Base-by-base conservation (phyloP, 1,140 invertebrate genomes). In the Branchinecta lynchi region DNA sequence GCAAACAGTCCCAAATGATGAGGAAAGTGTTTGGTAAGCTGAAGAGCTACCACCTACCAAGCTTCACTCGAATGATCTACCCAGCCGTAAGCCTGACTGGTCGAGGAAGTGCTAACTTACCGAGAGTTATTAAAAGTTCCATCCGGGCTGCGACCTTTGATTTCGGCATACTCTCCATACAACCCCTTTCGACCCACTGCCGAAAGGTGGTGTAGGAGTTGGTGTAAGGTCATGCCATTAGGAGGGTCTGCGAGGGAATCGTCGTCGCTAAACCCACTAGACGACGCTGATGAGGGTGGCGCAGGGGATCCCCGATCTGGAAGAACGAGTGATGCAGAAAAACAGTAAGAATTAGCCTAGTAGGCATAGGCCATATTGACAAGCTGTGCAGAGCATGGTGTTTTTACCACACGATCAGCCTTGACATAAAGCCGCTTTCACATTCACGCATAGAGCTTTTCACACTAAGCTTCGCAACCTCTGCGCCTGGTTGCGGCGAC, bases 241-340 rank as follows among this genome's bases (percentile, higher is more conserved):
- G 81, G 76, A 45, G 71, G 51, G 79, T 89, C 84, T 79, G 86
- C 89, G 74, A 90, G 78, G 75, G 87, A 89, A 78, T 92, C 90
- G 79, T 93, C 90, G 79, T 92, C 89, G 70, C 89, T 90, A 76
- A 92, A 90, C 10, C 89, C 89, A 67, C 88, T 90, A 43, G 88
- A 90, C 32, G 87, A 87, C 45, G 86, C 88, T 71, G 86, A 87
- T 10, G 79, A 80, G 65, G 86, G 85, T 67, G 87, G 86, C 69
- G 84, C 79, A 2, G 85, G 84, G 69, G 85, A 86, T 17, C 81
- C 82, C 17, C 17, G 51, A 15, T 20, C 51, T 60, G 6, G 17
- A 60, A 60, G 32, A 32, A 32, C 5, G 32, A 32, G 32, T 32
- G 32, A 32, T 32, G 32, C 32, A 32, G 32, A 32, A 32, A n/a